Conservation (phyloP, 2,113 vertebrate species). For the Pseudonaja textilis region DNA sequence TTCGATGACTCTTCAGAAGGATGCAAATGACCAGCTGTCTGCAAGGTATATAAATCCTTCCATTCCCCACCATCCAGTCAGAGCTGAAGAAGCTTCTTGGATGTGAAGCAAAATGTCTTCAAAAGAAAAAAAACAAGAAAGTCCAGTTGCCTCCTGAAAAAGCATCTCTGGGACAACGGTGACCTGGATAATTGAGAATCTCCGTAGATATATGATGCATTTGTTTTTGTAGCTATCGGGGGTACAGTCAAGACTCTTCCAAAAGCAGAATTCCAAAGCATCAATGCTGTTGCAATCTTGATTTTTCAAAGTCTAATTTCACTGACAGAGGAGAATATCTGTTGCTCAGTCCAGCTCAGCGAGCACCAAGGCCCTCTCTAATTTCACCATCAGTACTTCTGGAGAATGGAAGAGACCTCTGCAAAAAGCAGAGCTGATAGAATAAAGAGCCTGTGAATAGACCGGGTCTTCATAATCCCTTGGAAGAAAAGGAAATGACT, state of each 20-base stretch:
- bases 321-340: background rate
- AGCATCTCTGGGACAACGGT: too few species aligned
- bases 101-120: too few species aligned
- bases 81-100: too few species aligned
- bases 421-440: background rate
- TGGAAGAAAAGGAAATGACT: background rate
- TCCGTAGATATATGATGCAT: background rate
- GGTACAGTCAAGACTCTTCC: background rate
- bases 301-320: background rate
- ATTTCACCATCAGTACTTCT: background rate
- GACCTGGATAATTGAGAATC: too few species aligned
- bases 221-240: background rate
- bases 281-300: background rate
- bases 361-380: background rate
- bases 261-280: background rate
- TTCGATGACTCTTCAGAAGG: too few species aligned
- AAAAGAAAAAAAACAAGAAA: too few species aligned
- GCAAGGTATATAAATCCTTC: too few species aligned
- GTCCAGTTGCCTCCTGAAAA: too few species aligned
- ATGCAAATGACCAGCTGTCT: too few species aligned
- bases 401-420: background rate
- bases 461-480: background rate
- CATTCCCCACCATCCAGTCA: too few species aligned
- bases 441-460: background rate
- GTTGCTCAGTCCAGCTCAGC: background rate